A percentile compares a stretch with the other conserved stretches of the same genome.
Conservation (phyloP, 2,888 invertebrate genomes). For the Smittia sp. region DNA sequence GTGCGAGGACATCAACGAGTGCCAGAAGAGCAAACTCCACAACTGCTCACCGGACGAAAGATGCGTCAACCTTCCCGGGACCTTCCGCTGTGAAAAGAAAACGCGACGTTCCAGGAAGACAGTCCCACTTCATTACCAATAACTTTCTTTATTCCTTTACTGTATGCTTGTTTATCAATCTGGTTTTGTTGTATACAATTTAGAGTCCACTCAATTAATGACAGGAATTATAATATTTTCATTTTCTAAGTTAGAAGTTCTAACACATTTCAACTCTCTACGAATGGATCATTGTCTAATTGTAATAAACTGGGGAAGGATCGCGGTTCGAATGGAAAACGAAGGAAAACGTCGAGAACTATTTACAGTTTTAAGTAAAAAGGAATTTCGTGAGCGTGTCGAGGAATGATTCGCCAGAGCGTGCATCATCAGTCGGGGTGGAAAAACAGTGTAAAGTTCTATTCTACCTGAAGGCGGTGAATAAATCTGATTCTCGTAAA, state of each 20-base stretch:
- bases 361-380: slow-evolving; percentile 6
- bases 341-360: background rate
- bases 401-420: background rate
- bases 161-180: slow-evolving; percentile 5
- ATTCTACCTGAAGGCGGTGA: slow-evolving; percentile 11
- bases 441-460: background rate
- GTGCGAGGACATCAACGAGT: slow-evolving; percentile 33
- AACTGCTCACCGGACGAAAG: background rate
- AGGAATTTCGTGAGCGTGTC: background rate
- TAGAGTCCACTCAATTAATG: background rate
- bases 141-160: slow-evolving; percentile 22
- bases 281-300: background rate
- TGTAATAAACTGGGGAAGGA: background rate
- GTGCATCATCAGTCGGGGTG: background rate
- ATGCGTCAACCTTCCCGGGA: slow-evolving; percentile 12
- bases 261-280: background rate
- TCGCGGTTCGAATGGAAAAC: background rate
- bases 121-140: background rate
- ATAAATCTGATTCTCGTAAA: background rate
- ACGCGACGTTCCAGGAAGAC: background rate
- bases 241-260: too few relatives aligned
- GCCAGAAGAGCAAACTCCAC: background rate
- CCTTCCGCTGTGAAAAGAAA: slow-evolving; percentile 19
- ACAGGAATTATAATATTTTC: background rate
- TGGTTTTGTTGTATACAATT: background rate